Evolutionary conservation across 2,888 invertebrate species (phyloP).

Genomic region (Merodon equestris): DNA sequence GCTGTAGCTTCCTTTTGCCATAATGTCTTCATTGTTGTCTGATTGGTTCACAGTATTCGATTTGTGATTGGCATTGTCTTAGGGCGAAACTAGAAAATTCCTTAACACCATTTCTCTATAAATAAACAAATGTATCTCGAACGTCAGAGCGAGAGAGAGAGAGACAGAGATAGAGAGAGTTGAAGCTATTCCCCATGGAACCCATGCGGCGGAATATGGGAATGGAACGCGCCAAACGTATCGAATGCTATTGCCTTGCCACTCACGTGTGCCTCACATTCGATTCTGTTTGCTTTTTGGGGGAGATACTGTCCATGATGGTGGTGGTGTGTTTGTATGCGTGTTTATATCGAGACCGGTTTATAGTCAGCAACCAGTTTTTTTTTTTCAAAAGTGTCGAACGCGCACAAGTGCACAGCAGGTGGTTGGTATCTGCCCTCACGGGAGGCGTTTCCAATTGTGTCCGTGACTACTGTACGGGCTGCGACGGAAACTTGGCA

Average conservation of each 20-base stretch:
- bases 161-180: too few relatives aligned
- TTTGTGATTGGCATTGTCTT: conserved; percentile 69
- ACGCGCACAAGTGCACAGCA: conserved; percentile 68
- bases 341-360: conserved; percentile 54
- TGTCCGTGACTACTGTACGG: conserved; percentile 21
- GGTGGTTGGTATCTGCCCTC: conserved; percentile 68
- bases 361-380: conserved; percentile 38
- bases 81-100: conserved; percentile 68
- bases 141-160: too few relatives aligned
- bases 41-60: conserved; percentile 68
- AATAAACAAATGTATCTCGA: conserved; percentile 10
- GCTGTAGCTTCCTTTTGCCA: conserved; percentile 63
- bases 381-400: too few relatives aligned
- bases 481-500: conserved; percentile 60
- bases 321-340: conserved; percentile 13
- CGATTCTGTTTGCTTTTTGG: conserved; percentile 18
- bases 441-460: conserved; percentile 65
- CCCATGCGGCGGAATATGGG: conserved; percentile 17
- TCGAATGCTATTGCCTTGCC: conserved; percentile 19
- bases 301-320: conserved; percentile 25
- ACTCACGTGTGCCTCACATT: conserved; percentile 47
- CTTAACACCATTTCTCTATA: conserved; percentile 51
- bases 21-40: conserved; percentile 63
- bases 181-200: too few relatives aligned
- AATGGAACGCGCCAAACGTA: conserved; percentile 58